Percentiles rank a stretch among this genome's conserved stretches.
Evolutionary conservation across 2,888 invertebrate genomes (phyloP).

Genomic region (Magallana nippona): DNA sequence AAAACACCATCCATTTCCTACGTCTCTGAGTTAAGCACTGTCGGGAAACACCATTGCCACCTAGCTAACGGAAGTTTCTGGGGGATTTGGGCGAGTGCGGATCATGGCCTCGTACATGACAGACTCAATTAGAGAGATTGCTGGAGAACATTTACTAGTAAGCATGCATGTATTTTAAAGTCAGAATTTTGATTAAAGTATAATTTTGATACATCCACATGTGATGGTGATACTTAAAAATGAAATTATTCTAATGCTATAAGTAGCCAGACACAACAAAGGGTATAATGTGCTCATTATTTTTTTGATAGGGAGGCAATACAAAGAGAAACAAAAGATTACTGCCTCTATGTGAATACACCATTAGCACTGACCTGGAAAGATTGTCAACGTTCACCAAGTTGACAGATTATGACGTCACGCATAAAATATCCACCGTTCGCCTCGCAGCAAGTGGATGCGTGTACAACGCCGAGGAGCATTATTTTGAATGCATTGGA

Average conservation of each 20-base stretch:
- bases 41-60: conserved; percentile 3
- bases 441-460: conserved; percentile 10
- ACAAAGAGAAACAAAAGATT: no score
- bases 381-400: background rate
- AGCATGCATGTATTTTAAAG: no score
- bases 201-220: background rate
- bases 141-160: background rate
- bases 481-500: background rate
- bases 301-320: no score
- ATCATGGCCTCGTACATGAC: conserved; percentile 17
- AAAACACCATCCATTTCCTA: background rate
- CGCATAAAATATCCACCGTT: background rate
- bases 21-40: background rate
- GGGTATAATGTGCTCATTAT: no score
- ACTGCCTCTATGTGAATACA: no score
- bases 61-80: conserved; percentile 20
- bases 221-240: background rate
- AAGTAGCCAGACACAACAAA: no score
- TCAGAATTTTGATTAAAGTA: background rate
- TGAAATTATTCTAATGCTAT: no score
- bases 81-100: conserved; percentile 26
- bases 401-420: background rate
- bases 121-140: background rate
- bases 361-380: background rate
- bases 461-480: background rate